Evolutionary conservation across 1,140 invertebrate genomes (phyloP).

Genomic region (Macrotrachela quadricornifera): DNA sequence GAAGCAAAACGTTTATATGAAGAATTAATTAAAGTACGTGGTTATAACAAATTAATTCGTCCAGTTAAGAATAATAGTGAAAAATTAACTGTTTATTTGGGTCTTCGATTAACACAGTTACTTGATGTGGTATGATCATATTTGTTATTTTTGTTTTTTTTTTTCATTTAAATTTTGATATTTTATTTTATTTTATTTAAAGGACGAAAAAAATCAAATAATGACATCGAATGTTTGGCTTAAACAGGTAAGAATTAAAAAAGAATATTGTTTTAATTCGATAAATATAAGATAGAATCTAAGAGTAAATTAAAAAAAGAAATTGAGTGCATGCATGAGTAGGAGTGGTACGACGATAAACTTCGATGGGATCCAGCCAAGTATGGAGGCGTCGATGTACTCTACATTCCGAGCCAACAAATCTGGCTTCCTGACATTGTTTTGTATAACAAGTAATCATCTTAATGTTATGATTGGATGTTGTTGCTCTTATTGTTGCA

Average conservation of each 20-base stretch:
- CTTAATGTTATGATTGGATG: no score
- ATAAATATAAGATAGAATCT: not conserved
- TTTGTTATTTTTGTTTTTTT: no score
- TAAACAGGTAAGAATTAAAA: constrained; percentile 52
- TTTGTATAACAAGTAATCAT: constrained; percentile 86
- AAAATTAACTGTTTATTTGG: constrained; percentile 71
- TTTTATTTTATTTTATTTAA: constrained; percentile 5
- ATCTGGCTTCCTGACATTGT: constrained; percentile 62
- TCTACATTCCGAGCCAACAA: constrained; percentile 23
- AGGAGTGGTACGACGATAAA: constrained; percentile 26
- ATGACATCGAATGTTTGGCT: constrained; percentile 85
- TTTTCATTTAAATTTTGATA: not conserved
- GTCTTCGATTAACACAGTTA: constrained; percentile 69
- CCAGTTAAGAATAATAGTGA: constrained; percentile 74
- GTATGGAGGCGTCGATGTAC: constrained; percentile 18
- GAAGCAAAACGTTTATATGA: constrained; percentile 32
- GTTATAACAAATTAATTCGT: constrained; percentile 74
- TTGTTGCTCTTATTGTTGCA: no score
- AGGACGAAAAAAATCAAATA: constrained; percentile 74
- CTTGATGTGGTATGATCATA: constrained; percentile 77
- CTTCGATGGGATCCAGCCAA: constrained; percentile 22
- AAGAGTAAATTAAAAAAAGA: not conserved
- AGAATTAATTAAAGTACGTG: constrained; percentile 45
- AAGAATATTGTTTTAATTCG: not conserved
- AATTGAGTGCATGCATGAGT: not conserved